These are phyloP conservation scores for Plectropomus leopardus DNA, from an alignment of 2,113 vertebrate genomes.

Conservation along the genomic window DNA sequence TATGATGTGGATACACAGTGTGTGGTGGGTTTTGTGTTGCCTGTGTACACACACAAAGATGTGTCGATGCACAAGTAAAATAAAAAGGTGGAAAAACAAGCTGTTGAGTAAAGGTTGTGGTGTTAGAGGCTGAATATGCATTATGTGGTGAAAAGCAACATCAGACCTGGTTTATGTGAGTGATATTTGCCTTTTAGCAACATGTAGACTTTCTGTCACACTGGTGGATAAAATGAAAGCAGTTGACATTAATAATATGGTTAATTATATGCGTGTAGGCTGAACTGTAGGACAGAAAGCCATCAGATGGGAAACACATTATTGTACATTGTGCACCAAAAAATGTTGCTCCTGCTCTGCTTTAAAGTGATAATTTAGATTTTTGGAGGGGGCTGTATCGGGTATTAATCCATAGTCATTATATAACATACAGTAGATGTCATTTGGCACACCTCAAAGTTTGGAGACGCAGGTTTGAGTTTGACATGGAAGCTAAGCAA, in stretches of 20 bases:
- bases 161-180: neutral
- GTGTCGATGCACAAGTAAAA: constrained; percentile 5
- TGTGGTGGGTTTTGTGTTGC: constrained; percentile 8
- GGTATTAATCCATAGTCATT: too few species aligned
- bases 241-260: neutral
- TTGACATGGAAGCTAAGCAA: too few species aligned
- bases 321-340: constrained; percentile 1
- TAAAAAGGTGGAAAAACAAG: constrained; percentile 35
- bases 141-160: constrained; percentile 16
- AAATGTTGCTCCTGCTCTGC: neutral
- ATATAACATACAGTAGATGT: too few species aligned
- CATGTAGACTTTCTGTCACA: constrained; percentile 10
- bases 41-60: constrained; percentile 22
- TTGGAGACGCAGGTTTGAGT: too few species aligned
- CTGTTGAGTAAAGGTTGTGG: constrained; percentile 12
- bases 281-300: neutral
- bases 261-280: neutral
- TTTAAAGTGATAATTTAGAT: neutral
- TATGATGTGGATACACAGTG: constrained; percentile 2
- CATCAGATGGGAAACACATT: neutral
- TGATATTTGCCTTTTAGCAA: neutral
- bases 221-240: neutral
- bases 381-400: too few species aligned
- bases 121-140: neutral
- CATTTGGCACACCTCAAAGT: too few species aligned